phyloP scores from a whole-genome alignment of 2,888 invertebrate species.

The Branchellion lobata region DNA sequence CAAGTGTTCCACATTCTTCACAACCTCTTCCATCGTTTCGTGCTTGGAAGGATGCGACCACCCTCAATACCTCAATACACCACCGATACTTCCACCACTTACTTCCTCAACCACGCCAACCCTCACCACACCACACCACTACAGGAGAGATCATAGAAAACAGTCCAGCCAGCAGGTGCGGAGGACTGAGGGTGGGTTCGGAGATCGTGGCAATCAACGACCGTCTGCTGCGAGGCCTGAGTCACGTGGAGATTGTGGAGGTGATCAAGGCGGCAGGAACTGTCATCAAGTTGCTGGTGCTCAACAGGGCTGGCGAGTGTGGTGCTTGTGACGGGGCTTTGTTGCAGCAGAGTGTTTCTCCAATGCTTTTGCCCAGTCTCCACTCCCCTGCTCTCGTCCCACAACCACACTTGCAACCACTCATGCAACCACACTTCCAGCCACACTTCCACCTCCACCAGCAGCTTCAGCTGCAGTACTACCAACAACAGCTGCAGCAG shows the following conservation, averaged over 20 bases:
- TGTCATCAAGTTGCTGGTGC: constrained; percentile 72
- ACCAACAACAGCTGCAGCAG: constrained; percentile 11
- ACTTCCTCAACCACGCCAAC: no score
- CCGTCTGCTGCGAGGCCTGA: constrained; percentile 79
- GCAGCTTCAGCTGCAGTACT: not conserved
- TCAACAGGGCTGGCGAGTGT: constrained; percentile 46
- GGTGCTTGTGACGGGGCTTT: not conserved
- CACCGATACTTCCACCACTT: no score
- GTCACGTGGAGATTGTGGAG: constrained; percentile 94
- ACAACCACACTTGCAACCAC: not conserved
- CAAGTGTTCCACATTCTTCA: not conserved
- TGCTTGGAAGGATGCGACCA: not conserved
- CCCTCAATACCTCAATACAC: not conserved
- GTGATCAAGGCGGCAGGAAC: constrained; percentile 94
- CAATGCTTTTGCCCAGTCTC: not conserved
- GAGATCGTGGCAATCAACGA: constrained; percentile 92
- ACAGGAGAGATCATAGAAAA: constrained; percentile 90
- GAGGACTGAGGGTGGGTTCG: constrained; percentile 85
- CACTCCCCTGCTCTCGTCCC: not conserved
- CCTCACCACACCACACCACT: no score
- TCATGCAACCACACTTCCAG: not conserved
- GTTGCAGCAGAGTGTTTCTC: not conserved
- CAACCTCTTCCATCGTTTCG: not conserved
- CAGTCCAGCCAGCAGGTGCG: constrained; percentile 92
- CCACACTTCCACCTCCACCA: not conserved